These are phyloP conservation scores for Oryzias celebensis DNA, from an alignment of 2,113 vertebrate species.

Conservation along the genomic window DNA sequence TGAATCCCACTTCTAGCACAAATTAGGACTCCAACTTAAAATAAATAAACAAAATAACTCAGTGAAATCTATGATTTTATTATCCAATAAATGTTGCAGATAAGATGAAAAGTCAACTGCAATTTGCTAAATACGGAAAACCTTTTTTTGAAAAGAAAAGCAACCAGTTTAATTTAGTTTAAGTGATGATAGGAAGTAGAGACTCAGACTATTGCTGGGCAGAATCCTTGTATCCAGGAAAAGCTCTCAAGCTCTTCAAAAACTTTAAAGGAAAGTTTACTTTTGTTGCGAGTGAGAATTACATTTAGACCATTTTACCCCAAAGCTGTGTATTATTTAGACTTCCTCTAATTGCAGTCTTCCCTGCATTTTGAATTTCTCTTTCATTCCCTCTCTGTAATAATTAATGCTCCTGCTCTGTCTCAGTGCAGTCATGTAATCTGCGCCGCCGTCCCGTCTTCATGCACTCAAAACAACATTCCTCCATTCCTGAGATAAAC, in stretches of 20 bases:
- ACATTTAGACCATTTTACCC: constrained; percentile 49
- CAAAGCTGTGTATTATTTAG: constrained; percentile 64
- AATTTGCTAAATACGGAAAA: neutral
- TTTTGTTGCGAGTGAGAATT: constrained; percentile 30
- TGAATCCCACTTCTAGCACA: neutral
- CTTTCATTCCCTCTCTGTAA: constrained; percentile 50
- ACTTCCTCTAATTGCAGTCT: constrained; percentile 60
- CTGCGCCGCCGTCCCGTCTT: constrained; percentile 12
- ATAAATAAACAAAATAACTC: neutral
- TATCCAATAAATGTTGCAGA: neutral
- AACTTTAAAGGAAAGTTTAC: constrained; percentile 37
- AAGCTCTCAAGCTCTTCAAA: constrained; percentile 19
- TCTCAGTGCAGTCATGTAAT: constrained; percentile 11
- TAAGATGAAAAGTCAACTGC: neutral
- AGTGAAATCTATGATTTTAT: neutral
- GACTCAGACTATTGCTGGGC: constrained; percentile 17
- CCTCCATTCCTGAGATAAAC: constrained; percentile 36
- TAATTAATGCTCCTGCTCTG: constrained; percentile 61
- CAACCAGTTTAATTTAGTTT: neutral
- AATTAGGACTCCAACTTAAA: neutral
- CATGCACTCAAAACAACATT: constrained; percentile 11
- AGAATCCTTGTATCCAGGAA: constrained; percentile 18
- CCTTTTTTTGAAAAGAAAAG: constrained; percentile 1
- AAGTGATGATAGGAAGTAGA: constrained; percentile 4
- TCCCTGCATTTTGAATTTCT: constrained; percentile 59